Conservation (phyloP, 53 echinoderm and acorn worm genomes). For the Astropecten irregularis region DNA sequence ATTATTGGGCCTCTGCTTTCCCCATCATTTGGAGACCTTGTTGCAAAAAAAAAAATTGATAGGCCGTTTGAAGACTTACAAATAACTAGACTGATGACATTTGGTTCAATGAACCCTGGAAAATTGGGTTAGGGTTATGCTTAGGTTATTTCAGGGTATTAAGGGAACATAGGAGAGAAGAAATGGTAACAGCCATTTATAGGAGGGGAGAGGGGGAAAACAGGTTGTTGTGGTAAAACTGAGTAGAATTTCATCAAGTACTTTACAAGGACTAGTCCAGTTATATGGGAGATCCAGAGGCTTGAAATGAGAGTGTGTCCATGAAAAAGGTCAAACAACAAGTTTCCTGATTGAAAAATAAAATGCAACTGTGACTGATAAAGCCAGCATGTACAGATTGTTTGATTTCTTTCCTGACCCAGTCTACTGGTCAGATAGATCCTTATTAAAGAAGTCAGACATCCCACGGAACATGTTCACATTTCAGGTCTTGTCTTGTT, state of each 20-base stretch:
- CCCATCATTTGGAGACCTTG: slow-evolving; percentile 36
- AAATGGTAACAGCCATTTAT: no score
- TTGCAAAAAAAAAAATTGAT: slow-evolving; percentile 26
- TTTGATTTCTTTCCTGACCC: no score
- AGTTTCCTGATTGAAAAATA: no score
- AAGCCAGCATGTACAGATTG: no score
- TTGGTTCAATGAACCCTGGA: slow-evolving; percentile 39
- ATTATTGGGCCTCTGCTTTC: slow-evolving; percentile 2
- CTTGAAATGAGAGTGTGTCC: neutral
- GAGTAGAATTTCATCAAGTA: neutral
- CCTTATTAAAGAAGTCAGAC: no score
- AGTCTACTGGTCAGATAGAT: no score
- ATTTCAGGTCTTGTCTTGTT: no score
- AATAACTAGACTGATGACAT: slow-evolving; percentile 19
- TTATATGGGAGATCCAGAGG: neutral
- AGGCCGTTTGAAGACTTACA: slow-evolving; percentile 45
- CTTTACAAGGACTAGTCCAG: neutral
- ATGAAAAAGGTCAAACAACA: neutral
- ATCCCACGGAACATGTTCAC: no score
- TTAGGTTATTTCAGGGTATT: slow-evolving; percentile 18
- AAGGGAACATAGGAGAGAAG: neutral
- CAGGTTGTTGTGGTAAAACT: neutral
- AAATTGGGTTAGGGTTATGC: slow-evolving; percentile 56
- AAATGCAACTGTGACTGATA: no score
- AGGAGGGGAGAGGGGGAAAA: no score